Evolutionary conservation across 2,888 invertebrate genomes (phyloP).

Genomic region (Noctua janthe): DNA sequence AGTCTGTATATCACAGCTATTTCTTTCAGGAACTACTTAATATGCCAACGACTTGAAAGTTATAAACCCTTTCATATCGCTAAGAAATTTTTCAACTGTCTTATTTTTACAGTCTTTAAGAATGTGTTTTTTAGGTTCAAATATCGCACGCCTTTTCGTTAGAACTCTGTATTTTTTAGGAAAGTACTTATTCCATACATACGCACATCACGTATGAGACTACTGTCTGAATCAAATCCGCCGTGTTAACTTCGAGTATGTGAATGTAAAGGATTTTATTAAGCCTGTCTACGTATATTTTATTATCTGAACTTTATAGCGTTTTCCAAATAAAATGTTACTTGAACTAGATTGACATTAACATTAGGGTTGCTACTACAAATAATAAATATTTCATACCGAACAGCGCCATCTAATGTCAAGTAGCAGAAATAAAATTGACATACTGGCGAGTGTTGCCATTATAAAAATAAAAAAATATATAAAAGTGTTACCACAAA

Average conservation of each 20-base stretch:
- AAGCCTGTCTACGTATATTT: conserved; percentile 23
- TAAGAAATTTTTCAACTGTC: too few relatives aligned
- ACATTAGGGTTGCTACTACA: too few relatives aligned
- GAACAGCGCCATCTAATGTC: too few relatives aligned
- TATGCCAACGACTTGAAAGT: background rate
- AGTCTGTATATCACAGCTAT: background rate
- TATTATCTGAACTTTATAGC: conserved; percentile 40
- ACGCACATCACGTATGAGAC: background rate
- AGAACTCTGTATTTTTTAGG: background rate
- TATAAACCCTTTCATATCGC: background rate
- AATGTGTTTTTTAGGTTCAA: background rate
- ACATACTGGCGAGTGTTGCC: too few relatives aligned
- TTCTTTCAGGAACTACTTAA: background rate
- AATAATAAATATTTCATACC: too few relatives aligned
- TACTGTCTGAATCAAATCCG: background rate
- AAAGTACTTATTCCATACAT: background rate
- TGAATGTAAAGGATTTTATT: conserved; percentile 32
- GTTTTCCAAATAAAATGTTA: conserved; percentile 46
- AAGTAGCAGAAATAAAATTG: too few relatives aligned
- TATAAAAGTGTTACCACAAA: too few relatives aligned
- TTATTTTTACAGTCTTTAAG: background rate
- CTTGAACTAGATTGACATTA: conserved; percentile 44
- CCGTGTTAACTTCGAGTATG: background rate
- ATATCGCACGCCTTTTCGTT: background rate
- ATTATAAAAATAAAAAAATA: too few relatives aligned